Evolutionary conservation across 2,113 vertebrate genomes (phyloP).

Genomic region (Corythornis cristatus): DNA sequence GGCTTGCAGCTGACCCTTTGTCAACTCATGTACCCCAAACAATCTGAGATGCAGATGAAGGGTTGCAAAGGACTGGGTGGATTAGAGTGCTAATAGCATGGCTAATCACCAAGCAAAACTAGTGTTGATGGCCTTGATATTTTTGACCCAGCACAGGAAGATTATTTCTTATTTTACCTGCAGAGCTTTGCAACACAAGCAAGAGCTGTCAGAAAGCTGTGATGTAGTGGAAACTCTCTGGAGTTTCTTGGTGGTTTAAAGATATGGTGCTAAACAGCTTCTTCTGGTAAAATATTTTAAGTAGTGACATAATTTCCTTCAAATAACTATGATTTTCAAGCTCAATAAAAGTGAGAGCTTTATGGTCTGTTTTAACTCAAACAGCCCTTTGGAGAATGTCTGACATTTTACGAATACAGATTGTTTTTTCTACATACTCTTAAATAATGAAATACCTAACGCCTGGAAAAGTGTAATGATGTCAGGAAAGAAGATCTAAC

Average conservation of each 20-base stretch:
- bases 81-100: accelerated
- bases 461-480: not conserved
- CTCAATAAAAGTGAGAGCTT: conserved; percentile 31
- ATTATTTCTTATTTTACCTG: not conserved
- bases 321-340: conserved; percentile 42
- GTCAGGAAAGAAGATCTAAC: not conserved
- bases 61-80: not conserved
- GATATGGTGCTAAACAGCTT: conserved; percentile 13
- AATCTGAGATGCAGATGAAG: not conserved
- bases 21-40: accelerated
- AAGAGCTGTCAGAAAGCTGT: not conserved
- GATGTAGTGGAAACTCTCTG: not conserved
- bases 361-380: conserved; percentile 3
- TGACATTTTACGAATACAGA: conserved; percentile 37
- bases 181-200: not conserved
- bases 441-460: conserved; percentile 24
- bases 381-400: conserved; percentile 25
- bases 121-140: not conserved
- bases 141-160: not conserved
- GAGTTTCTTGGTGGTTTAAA: conserved; percentile 6
- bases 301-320: conserved; percentile 63
- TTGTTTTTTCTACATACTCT: conserved; percentile 18
- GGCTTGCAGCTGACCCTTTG: not conserved
- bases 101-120: not conserved
- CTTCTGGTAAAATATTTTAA: conserved; percentile 63